Evolutionary conservation across 1,140 invertebrate species (phyloP).

Genomic region (Rhizoglyphus robini): DNA sequence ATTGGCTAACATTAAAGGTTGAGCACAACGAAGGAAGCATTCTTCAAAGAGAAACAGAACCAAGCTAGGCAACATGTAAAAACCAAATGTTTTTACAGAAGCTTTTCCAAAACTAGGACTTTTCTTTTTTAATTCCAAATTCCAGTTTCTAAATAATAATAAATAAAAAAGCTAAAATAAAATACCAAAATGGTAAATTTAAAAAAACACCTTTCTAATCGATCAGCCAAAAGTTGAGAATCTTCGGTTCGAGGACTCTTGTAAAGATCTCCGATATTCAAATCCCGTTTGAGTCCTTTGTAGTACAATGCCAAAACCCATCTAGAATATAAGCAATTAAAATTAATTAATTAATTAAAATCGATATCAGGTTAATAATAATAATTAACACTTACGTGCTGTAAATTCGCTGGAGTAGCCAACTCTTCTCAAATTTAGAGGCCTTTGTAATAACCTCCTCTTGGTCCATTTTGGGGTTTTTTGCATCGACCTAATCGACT

Average conservation of each 20-base stretch:
- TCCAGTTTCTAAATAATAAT: constrained; percentile 12
- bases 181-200: background rate
- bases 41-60: constrained; percentile 15
- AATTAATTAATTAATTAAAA: constrained; percentile 7
- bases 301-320: constrained; percentile 2
- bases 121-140: constrained; percentile 10
- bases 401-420: background rate
- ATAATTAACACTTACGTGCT: constrained; percentile 3
- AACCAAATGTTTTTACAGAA: constrained; percentile 16
- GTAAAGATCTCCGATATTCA: constrained; percentile 1
- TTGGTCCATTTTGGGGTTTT: background rate
- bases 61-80: background rate
- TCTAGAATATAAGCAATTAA: background rate
- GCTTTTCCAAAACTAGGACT: constrained; percentile 20
- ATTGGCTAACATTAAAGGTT: constrained; percentile 15
- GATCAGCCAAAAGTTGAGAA: background rate
- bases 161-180: background rate
- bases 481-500: background rate
- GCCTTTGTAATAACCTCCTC: background rate
- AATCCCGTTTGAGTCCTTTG: constrained; percentile 8
- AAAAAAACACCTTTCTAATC: constrained; percentile 12
- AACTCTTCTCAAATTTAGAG: constrained; percentile 12
- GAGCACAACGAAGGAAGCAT: background rate
- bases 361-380: background rate
- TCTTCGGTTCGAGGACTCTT: constrained; percentile 8